Conservation (phyloP, 2,888 invertebrate genomes). For the Oscheius sp. region DNA sequence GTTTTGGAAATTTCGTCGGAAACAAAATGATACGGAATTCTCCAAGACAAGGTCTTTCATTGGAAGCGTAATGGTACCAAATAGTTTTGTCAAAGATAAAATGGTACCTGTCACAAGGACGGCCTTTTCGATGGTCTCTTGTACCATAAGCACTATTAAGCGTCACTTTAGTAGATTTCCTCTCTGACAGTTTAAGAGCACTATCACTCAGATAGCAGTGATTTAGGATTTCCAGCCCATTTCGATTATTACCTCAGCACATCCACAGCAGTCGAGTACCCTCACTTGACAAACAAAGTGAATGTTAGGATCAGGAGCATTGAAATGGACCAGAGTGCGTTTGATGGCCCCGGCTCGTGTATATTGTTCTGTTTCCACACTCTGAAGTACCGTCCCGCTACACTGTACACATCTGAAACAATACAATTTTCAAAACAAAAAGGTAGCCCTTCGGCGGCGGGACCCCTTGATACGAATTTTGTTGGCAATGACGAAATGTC, state of each 20-base stretch:
- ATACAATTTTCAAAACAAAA: not conserved
- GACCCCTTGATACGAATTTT: slow-evolving; percentile 11
- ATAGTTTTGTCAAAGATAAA: too few species aligned
- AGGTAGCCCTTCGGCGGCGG: not conserved
- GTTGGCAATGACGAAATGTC: slow-evolving; percentile 19
- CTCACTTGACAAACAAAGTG: slow-evolving; percentile 57
- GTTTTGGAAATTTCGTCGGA: too few species aligned
- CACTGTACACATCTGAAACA: slow-evolving; percentile 51
- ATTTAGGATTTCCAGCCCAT: not conserved
- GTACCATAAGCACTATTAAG: too few species aligned
- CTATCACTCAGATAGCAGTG: too few species aligned
- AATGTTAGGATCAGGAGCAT: slow-evolving; percentile 46
- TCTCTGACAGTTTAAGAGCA: too few species aligned
- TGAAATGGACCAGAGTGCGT: slow-evolving; percentile 61
- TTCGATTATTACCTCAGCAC: slow-evolving; percentile 60
- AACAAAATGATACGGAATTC: too few species aligned
- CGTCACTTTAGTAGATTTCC: too few species aligned
- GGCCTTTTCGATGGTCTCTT: too few species aligned
- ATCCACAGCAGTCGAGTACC: slow-evolving; percentile 60
- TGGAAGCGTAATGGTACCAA: too few species aligned
- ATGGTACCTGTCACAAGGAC: too few species aligned
- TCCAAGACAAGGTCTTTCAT: too few species aligned
- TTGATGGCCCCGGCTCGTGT: slow-evolving; percentile 61
- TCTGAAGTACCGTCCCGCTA: slow-evolving; percentile 40
- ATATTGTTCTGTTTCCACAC: slow-evolving; percentile 53